phyloP scores from a whole-genome alignment of 2,888 invertebrate genomes.

The Dilophus febrilis region DNA sequence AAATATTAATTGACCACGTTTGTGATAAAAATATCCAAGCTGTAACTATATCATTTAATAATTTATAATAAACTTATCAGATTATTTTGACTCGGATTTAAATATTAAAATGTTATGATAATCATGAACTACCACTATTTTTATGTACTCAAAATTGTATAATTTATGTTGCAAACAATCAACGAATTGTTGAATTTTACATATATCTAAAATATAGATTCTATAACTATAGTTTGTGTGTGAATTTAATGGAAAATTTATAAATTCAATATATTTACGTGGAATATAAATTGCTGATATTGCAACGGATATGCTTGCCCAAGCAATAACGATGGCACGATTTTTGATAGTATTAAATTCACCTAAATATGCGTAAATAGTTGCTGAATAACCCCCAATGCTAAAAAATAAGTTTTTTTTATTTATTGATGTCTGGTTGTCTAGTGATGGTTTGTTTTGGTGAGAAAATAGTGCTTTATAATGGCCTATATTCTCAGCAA shows the following conservation, averaged over 20 bases:
- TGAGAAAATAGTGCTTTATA: no score
- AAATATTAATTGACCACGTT: slow-evolving; percentile 20
- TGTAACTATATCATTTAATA: background rate
- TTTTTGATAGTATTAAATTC: slow-evolving; percentile 26
- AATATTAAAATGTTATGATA: no score
- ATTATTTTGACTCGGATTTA: background rate
- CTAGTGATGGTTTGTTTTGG: no score
- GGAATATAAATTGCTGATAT: slow-evolving; percentile 23
- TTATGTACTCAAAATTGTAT: no score
- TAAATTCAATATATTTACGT: slow-evolving; percentile 12
- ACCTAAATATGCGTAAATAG: slow-evolving; percentile 30
- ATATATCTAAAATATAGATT: no score
- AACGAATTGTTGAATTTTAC: no score
- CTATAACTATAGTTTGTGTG: no score
- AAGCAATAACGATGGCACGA: slow-evolving; percentile 25
- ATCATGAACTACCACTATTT: no score
- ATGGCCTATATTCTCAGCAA: no score
- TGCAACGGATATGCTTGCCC: slow-evolving; percentile 27
- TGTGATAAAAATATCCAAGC: slow-evolving; percentile 23
- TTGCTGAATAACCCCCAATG: slow-evolving; percentile 28
- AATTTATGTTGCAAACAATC: no score
- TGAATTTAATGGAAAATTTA: no score
- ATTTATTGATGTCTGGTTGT: background rate
- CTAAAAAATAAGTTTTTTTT: slow-evolving; percentile 13
- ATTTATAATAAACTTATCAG: background rate